Base-by-base conservation (phyloP, 2,113 vertebrate genomes). In the Todiramphus saurophagus region DNA sequence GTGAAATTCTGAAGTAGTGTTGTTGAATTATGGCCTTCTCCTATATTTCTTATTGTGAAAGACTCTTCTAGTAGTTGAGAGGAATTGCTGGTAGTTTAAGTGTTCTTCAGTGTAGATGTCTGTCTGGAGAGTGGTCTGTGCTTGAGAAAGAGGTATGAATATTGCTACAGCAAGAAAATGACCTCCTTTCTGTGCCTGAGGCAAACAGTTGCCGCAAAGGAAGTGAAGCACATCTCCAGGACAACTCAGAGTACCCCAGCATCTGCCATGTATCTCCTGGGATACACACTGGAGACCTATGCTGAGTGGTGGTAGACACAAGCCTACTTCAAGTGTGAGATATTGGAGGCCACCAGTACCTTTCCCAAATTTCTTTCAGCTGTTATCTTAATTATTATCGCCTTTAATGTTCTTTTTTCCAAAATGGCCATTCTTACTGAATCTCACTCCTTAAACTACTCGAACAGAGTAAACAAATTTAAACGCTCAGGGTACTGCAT, bases 221-320 rank as follows among this genome's bases (percentile, higher is more conserved):
- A 58, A 70, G 50, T 1, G 3, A 53, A 60, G 37, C 11, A 14
- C 0, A 0, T 58, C 0, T 1, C n/a, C 50, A 66, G 43, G 30
- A 35, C 43, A 28, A 14, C 37, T 63, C 20, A 13, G 55, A 79
- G 55, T 18, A 58, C 30, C 21, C 48, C 12, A 53, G 16, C 20
- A 50, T 50, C 56, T 48, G 21, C 62, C 0, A 0, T 51, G 35
- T 60, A 64, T 69, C 60, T 58, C 55, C 10, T 66, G 28, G 20
- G 41, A 24, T 28, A 51, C 23, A 35, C 25, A 21, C 23, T 64
- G 60, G 35, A 14, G 35, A 78, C 41, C 50, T 64, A 1, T 1
- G 3, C 68, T 60, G 28, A 33, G 14, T 33, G 55, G 23, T 37
- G 63, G 14, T 92, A 53, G 27, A 48, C 43, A 43, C 27, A 84